Base-by-base conservation (phyloP, 2,888 invertebrate species). In the Vanessa cardui region DNA sequence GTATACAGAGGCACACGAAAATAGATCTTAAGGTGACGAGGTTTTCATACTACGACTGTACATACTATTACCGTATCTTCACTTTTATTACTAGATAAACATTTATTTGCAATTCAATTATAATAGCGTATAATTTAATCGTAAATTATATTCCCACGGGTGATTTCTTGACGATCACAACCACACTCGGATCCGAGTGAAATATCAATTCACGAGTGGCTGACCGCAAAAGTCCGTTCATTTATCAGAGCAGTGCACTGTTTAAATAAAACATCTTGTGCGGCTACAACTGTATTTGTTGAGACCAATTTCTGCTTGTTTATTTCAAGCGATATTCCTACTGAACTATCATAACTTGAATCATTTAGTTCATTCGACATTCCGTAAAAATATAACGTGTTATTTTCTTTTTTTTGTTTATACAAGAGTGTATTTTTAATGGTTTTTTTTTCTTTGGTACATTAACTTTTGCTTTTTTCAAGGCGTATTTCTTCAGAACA, bases 161-260 rank as follows among this genome's bases (percentile, higher is more conserved):
- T 60, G 59, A 64, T 64, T 52, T 46, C 59, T 20, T 26, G 61
- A 52, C 39, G 54, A 56, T 39, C 56, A 56, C 33, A 56, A 39
- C 33, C 56, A 33, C 31, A 20, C 56, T 56, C 33, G 33, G 39
- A 52, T 65, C 66, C 78, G 80, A 87, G 81, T 86, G 83, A 88
- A 88, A 88, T 88, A 89, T 89, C 88, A 89, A 87, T 89, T 87
- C 86, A 83, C 86, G 83, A 79, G 77, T 78, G 82, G 77, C 77
- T 82, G 84, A 80, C 79, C 83, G 81, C 78, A 76, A 75, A 73
- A 74, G 73, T 77, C 80, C 78, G 82, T 84, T 83, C 86, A 85
- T 89, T 89, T 86, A 80, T 81, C 80, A 80, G 78, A 74, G 70
- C 67, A 73, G 73, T 70, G 73, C 70, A 68, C 71, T 68, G 75